These are phyloP conservation scores for Callionymus lyra DNA, from an alignment of 2,113 vertebrate genomes.

Conservation along the genomic window DNA sequence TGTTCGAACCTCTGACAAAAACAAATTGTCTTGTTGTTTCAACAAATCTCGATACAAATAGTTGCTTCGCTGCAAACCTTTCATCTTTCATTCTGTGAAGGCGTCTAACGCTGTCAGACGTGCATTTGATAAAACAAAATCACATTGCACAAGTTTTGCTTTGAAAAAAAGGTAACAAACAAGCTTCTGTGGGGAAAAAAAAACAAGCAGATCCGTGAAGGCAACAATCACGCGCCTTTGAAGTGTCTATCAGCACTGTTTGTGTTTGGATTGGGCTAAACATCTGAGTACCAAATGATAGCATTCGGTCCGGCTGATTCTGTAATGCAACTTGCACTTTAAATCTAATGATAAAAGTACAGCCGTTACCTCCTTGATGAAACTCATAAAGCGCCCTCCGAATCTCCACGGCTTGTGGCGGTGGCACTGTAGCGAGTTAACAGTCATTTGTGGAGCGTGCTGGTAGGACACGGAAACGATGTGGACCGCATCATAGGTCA, in stretches of 20 bases:
- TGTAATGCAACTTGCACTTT: constrained; percentile 15
- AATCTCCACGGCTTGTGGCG: constrained; percentile 98
- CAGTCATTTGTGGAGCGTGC: constrained; percentile 92
- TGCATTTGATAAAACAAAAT: constrained; percentile 57
- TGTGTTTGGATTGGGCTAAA: constrained; percentile 33
- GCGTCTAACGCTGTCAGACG: constrained; percentile 43
- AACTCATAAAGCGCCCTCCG: constrained; percentile 91
- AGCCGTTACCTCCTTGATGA: constrained; percentile 91
- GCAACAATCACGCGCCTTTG: constrained; percentile 42
- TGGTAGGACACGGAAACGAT: constrained; percentile 98
- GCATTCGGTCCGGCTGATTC: constrained; percentile 8
- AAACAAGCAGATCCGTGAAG: constrained; percentile 44
- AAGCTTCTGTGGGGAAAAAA: constrained; percentile 42
- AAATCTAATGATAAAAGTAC: constrained; percentile 17
- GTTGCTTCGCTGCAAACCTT: constrained; percentile 16
- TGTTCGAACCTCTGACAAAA: neutral
- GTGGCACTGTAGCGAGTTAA: constrained; percentile 97
- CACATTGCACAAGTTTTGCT: constrained; percentile 50
- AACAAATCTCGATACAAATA: constrained; percentile 35
- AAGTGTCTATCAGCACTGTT: constrained; percentile 36
- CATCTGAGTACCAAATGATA: constrained; percentile 21
- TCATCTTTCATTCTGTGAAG: constrained; percentile 37
- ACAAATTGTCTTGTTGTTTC: constrained; percentile 17
- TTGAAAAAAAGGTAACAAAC: constrained; percentile 44
- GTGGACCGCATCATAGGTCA: constrained; percentile 95